Evolutionary conservation across 1,140 invertebrate species (phyloP).

Genomic region (Pemphigus obesinymphae): DNA sequence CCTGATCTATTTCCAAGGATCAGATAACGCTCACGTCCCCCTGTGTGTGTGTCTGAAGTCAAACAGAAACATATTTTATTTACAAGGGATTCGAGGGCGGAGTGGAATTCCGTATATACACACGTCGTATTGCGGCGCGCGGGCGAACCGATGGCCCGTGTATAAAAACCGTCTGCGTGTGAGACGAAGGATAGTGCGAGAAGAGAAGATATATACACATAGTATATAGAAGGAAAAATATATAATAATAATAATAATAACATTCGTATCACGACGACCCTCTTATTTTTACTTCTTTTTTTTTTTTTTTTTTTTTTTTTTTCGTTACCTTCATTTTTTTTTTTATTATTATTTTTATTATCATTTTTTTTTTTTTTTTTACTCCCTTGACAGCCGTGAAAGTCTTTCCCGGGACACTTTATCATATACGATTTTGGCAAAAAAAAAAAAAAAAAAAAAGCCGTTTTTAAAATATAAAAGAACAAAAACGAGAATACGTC

Average conservation of each 20-base stretch:
- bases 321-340: background rate
- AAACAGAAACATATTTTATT: slow-evolving; percentile 37
- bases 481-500: slow-evolving; percentile 30
- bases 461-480: slow-evolving; percentile 40
- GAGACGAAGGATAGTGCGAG: no score
- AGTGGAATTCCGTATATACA: slow-evolving; percentile 22
- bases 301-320: slow-evolving; percentile 17
- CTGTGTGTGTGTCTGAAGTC: slow-evolving; percentile 25
- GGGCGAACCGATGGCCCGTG: slow-evolving; percentile 25
- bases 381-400: slow-evolving; percentile 39
- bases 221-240: background rate
- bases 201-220: background rate
- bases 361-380: no score
- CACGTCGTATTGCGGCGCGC: background rate
- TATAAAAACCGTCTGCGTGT: slow-evolving; percentile 29
- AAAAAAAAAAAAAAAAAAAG: no score
- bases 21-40: slow-evolving; percentile 34
- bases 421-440: slow-evolving; percentile 35
- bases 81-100: slow-evolving; percentile 40
- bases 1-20: slow-evolving; percentile 40
- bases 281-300: background rate
- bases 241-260: slow-evolving; percentile 33
- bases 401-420: slow-evolving; percentile 39
- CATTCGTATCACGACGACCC: slow-evolving; percentile 41
- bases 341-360: no score